Percentiles rank a stretch among this genome's conserved stretches.
Conservation (phyloP, 2,113 vertebrate species). For the Actinemys pallida region DNA sequence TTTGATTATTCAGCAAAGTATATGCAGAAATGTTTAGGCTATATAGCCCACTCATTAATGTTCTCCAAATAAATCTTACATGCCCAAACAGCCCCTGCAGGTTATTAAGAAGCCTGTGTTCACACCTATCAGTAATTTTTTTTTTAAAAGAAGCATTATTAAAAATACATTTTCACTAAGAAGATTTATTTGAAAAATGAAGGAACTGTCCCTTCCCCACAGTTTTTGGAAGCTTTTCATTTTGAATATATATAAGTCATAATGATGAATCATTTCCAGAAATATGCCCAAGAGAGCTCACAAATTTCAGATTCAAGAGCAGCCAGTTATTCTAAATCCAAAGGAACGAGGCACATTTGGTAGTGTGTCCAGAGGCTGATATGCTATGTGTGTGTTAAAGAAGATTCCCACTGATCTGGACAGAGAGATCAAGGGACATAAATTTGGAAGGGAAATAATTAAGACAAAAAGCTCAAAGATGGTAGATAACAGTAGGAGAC, state of each 20-base stretch:
- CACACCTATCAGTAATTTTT: background rate
- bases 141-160: background rate
- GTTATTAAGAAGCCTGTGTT: background rate
- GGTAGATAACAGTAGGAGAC: background rate
- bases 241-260: background rate
- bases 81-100: background rate
- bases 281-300: background rate
- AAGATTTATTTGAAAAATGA: background rate
- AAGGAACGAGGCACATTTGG: background rate
- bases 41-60: background rate
- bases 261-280: background rate
- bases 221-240: background rate
- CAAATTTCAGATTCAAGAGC: background rate
- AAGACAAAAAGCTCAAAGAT: background rate
- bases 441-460: background rate
- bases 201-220: rapidly evolving
- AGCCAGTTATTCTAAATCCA: background rate
- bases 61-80: background rate
- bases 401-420: background rate
- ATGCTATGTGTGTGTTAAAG: background rate
- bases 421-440: background rate
- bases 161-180: background rate
- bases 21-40: background rate
- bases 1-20: background rate
- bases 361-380: background rate